Conservation (phyloP, 2,113 vertebrate species). For the Lonchura striata region DNA sequence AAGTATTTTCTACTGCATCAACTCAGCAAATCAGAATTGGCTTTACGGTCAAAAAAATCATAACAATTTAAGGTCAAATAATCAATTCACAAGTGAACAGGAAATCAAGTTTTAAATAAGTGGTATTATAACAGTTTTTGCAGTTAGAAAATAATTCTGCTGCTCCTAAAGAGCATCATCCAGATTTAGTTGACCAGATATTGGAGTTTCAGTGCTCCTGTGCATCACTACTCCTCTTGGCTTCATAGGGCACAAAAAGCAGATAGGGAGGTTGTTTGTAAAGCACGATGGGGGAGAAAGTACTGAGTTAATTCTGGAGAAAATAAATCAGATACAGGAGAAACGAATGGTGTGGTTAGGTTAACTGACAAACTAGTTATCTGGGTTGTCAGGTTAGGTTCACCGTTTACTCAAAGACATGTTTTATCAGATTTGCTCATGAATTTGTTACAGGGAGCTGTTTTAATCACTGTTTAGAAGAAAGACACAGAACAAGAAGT, state of each 20-base stretch:
- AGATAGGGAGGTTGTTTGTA: rapidly evolving
- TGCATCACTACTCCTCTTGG: neutral
- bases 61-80: neutral
- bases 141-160: neutral
- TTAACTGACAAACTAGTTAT: too few species aligned
- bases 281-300: neutral
- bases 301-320: neutral
- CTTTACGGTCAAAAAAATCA: neutral
- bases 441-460: neutral
- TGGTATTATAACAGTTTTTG: neutral
- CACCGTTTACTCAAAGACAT: neutral
- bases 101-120: neutral
- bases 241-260: neutral
- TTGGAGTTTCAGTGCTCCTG: neutral
- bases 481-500: neutral
- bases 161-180: neutral
- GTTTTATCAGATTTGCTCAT: neutral
- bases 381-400: neutral
- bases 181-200: neutral
- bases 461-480: neutral
- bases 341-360: too few species aligned
- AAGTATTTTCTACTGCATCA: neutral
- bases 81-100: neutral
- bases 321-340: too few species aligned
- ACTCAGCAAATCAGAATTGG: neutral